Evolutionary conservation across 2,113 vertebrate genomes (phyloP).

Genomic region (Lathamus discolor): DNA sequence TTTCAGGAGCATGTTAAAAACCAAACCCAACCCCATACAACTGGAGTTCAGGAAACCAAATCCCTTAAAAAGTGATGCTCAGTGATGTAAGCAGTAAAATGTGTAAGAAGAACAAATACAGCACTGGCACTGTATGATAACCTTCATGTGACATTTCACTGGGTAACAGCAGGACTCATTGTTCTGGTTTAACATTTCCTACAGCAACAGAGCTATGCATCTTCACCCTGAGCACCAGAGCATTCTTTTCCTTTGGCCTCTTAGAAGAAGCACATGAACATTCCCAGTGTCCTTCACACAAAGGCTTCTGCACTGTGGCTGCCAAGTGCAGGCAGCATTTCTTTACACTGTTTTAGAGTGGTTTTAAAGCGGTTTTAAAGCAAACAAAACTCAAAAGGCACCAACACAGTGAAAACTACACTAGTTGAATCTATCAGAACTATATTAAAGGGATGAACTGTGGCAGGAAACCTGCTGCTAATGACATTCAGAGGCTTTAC

Average conservation of each 20-base stretch:
- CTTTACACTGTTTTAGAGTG: not conserved
- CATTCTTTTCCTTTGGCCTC: not conserved
- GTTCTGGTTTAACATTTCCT: not conserved
- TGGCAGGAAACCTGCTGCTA: not conserved
- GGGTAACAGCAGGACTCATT: not conserved
- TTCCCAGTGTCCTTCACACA: not conserved
- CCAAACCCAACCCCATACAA: not conserved
- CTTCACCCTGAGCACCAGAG: not conserved
- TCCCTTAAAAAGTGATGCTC: not conserved
- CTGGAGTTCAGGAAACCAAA: not conserved
- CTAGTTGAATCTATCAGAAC: not conserved
- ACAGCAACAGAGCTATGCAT: not conserved
- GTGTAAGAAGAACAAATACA: not conserved
- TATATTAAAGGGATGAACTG: not conserved
- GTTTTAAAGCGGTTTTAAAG: not conserved
- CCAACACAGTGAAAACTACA: not conserved
- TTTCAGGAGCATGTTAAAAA: not conserved
- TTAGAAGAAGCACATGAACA: conserved; percentile 14
- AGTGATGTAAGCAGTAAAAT: not conserved
- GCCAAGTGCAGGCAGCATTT: not conserved
- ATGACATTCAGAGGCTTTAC: not conserved
- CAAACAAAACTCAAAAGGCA: not conserved
- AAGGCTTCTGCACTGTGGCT: not conserved
- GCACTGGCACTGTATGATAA: not conserved
- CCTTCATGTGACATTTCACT: not conserved